Base-by-base conservation (phyloP, 2,797 vertebrate genomes). In the Rousettus madagascariensis region DNA sequence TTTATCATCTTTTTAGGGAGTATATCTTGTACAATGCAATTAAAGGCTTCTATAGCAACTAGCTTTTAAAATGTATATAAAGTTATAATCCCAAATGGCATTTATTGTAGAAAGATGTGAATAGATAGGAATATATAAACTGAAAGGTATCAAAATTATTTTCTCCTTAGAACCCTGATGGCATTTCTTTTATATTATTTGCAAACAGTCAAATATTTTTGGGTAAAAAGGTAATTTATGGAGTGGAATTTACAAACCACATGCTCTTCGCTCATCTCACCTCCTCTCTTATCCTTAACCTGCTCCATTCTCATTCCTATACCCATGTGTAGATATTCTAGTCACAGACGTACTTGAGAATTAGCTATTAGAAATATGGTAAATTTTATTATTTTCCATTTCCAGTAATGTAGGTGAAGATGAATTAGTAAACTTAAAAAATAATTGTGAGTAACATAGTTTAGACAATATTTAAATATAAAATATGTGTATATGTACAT, bases 11-110 rank as follows among this genome's bases (percentile, higher is more conserved):
- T 97, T 94, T 80, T 71, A 41, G 15, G 59, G 77, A 90, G 13
- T 94, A 5, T 86, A 77, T 91, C 59, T 83, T 95, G 82, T 92
- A 93, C 59, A 88, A 68, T 84, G 77, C 65, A 93, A n/a, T 89
- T 94, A 88, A 97, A 88, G 28, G 4, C 71, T 90, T 87, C 72
- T 57, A 19, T 72, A 86, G 43, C 69, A 96, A 80, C 30, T 90
- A 59, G 53, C 57, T 94, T 93, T 96, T 38, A 77, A 82, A 96
- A 93, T 65, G 28, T 75, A 80, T 72, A 66, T 59, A 80, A 82
- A 74, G 41, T 83, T 93, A 86, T 11, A 41, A 59, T 65, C 57
- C 30, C 53, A 53, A 92, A 92, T 88, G 90, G 88, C 30, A 90
- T 68, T 79, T 89, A 65, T 57, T 61, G 7, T 63, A 96, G 59